Evolutionary conservation across 2,888 invertebrate genomes (phyloP).

Genomic region (Drosophila sordidula): DNA sequence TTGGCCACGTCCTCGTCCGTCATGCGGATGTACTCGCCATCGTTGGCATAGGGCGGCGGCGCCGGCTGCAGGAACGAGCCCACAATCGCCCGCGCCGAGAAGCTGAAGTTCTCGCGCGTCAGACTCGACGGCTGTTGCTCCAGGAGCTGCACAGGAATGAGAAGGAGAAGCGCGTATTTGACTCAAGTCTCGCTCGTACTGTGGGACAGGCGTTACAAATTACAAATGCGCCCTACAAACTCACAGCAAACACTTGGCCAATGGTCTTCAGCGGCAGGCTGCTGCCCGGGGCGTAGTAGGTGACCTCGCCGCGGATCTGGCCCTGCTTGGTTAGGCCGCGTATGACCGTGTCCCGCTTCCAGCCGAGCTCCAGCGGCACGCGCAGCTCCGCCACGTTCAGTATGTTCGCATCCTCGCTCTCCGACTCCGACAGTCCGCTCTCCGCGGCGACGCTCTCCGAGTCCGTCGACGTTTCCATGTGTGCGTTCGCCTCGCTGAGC

Average conservation of each 20-base stretch:
- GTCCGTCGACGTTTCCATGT: constrained; percentile 87
- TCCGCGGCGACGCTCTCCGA: constrained; percentile 87
- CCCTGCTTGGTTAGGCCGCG: constrained; percentile 94
- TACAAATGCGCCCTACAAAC: constrained; percentile 81
- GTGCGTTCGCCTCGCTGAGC: constrained; percentile 86
- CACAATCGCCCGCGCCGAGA: constrained; percentile 94
- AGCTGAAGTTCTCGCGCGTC: constrained; percentile 95
- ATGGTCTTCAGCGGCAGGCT: constrained; percentile 87
- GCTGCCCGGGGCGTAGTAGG: constrained; percentile 91
- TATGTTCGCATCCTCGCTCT: constrained; percentile 86
- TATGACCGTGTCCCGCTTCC: constrained; percentile 97
- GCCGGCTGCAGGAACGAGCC: constrained; percentile 96
- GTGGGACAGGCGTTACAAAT: background rate
- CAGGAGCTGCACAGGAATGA: constrained; percentile 85
- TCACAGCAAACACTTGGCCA: constrained; percentile 89
- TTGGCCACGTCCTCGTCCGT: constrained; percentile 93
- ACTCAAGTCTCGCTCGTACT: background rate
- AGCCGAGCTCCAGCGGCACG: constrained; percentile 90
- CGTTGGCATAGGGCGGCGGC: constrained; percentile 87
- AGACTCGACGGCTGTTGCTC: constrained; percentile 90
- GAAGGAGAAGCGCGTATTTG: background rate
- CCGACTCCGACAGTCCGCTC: constrained; percentile 87
- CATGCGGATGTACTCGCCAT: constrained; percentile 91
- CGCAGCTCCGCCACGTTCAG: constrained; percentile 86
- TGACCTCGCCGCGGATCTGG: constrained; percentile 96